A percentile compares a stretch with the other conserved stretches of the same genome.
Evolutionary conservation across 2,888 invertebrate species (phyloP).

Genomic region (Lycia hirtaria): DNA sequence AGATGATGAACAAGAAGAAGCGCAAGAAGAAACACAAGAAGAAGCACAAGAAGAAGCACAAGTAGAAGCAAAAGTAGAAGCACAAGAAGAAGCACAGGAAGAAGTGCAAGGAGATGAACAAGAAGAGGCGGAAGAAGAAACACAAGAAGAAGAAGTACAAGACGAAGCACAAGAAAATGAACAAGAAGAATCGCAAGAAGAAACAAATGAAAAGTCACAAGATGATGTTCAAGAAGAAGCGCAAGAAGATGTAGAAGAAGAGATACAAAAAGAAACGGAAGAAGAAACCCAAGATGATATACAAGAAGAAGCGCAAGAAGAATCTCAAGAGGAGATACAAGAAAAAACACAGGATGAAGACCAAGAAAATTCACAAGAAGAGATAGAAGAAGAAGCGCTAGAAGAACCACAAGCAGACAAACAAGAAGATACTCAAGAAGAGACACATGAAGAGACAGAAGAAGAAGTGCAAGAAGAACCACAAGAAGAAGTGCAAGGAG

Average conservation of each 20-base stretch:
- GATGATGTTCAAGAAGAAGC: no score
- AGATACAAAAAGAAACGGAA: not conserved
- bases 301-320: not conserved
- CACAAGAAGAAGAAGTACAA: not conserved
- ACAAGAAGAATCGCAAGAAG: constrained; percentile 1
- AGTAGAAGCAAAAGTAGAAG: not conserved
- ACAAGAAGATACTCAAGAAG: not conserved
- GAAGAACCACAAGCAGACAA: not conserved
- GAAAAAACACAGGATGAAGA: not conserved
- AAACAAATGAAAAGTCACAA: no score
- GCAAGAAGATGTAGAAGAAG: no score
- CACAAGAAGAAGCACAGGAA: not conserved
- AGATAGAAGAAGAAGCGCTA: not conserved
- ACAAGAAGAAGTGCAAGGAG: not conserved
- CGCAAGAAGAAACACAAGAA: not conserved
- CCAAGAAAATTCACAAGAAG: constrained; percentile 1
- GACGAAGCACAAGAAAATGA: not conserved
- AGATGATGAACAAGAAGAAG: not conserved
- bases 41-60: not conserved
- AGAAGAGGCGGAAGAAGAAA: not conserved
- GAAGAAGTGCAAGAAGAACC: constrained; percentile 4
- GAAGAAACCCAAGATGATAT: not conserved
- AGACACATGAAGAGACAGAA: not conserved
- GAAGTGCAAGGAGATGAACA: not conserved
- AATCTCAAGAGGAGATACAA: not conserved